Percentiles rank a stretch among this genome's conserved stretches.
Conservation (phyloP, 2,797 vertebrate species). For the Hirundo rustica region DNA sequence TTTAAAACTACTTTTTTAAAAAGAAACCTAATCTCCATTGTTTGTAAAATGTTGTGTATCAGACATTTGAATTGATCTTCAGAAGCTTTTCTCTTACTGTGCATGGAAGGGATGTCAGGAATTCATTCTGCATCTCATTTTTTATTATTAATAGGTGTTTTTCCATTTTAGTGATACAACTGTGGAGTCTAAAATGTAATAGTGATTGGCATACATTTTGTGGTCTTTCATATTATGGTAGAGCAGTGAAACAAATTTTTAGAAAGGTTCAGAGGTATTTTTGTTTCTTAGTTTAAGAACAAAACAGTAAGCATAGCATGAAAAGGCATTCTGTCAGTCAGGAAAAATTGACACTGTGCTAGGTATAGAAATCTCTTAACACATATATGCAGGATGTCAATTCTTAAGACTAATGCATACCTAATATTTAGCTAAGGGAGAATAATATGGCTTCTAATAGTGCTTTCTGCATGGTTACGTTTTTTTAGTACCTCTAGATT, state of each 20-base stretch:
- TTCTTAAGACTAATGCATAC: not conserved
- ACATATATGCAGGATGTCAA: not conserved
- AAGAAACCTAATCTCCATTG: not conserved
- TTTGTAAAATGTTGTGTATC: not conserved
- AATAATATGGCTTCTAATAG: constrained; percentile 21
- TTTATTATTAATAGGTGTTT: not conserved
- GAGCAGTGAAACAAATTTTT: not conserved
- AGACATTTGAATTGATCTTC: not conserved
- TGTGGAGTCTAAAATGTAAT: not conserved
- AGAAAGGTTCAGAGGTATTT: not conserved
- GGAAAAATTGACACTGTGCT: not conserved
- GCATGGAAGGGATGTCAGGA: not conserved
- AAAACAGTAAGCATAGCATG: not conserved
- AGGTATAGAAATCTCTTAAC: not conserved
- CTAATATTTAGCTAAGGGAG: not conserved
- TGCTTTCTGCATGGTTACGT: constrained; percentile 5
- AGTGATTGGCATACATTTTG: not conserved
- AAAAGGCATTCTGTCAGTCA: not conserved
- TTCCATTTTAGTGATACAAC: not conserved
- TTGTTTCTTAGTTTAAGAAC: not conserved
- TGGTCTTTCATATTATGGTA: not conserved
- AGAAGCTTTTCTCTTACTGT: not conserved
- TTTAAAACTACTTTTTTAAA: not conserved
- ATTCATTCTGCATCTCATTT: not conserved
- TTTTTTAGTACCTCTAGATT: constrained; percentile 25